These are phyloP conservation scores for Nettapus auritus DNA, from an alignment of 2,113 vertebrate genomes.

Conservation along the genomic window DNA sequence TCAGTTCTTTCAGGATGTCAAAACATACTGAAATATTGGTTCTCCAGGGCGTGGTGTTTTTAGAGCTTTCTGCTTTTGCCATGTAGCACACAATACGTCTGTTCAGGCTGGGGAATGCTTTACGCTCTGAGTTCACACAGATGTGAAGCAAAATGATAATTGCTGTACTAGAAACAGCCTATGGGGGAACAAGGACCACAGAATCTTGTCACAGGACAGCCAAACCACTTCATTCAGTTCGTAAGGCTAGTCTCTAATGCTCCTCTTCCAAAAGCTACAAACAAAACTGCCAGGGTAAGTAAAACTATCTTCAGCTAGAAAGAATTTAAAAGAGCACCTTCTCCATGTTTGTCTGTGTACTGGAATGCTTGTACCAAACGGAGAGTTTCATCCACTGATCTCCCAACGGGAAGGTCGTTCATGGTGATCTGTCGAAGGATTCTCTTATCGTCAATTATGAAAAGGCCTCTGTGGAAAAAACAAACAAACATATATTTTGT, in stretches of 20 bases:
- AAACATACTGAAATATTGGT: not conserved
- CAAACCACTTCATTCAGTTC: not conserved
- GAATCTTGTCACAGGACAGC: not conserved
- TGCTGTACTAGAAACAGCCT: not conserved
- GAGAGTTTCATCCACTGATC: slow-evolving; percentile 95
- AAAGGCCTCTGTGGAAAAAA: slow-evolving; percentile 86
- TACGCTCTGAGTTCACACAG: not conserved
- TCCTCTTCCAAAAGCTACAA: not conserved
- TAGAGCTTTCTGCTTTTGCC: not conserved
- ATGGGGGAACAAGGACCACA: not conserved
- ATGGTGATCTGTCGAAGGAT: slow-evolving; percentile 94
- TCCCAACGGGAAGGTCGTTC: slow-evolving; percentile 96
- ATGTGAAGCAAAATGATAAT: not conserved
- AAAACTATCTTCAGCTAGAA: not conserved
- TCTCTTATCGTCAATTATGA: slow-evolving; percentile 95
- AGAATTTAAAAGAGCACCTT: slow-evolving; percentile 80
- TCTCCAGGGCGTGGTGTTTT: not conserved
- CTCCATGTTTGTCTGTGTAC: slow-evolving; percentile 95
- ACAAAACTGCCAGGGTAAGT: not conserved
- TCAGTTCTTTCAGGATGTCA: not conserved
- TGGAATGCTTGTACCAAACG: slow-evolving; percentile 96
- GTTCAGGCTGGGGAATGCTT: not conserved
- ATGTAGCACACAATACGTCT: not conserved
- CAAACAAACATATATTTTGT: not conserved
- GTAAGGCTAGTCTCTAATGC: not conserved